Conservation (phyloP, 2,797 vertebrate genomes). For the Peromyscus attwateri region DNA sequence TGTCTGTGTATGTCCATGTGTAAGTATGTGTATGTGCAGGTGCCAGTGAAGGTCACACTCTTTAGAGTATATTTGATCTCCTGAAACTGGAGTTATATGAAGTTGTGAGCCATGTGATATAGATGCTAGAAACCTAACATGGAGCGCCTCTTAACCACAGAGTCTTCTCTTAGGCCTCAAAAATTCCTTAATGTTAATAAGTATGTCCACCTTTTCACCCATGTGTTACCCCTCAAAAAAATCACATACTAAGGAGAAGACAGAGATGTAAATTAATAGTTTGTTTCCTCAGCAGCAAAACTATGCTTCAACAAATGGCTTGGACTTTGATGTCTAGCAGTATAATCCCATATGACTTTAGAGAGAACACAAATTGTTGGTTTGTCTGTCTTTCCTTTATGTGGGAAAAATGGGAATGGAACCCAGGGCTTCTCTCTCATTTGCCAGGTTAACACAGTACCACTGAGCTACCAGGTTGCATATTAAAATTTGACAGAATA, state of each 20-base stretch:
- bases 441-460: too few species aligned
- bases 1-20: not conserved
- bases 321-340: not conserved
- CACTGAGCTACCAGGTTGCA: not conserved
- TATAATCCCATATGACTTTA: not conserved
- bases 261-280: not conserved
- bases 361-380: not conserved
- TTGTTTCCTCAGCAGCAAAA: not conserved
- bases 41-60: not conserved
- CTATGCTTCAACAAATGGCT: not conserved
- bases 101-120: not conserved
- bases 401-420: not conserved
- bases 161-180: not conserved
- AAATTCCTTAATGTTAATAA: not conserved
- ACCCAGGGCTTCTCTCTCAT: not conserved
- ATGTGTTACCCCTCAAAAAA: not conserved
- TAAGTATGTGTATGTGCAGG: too few species aligned
- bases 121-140: not conserved
- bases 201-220: not conserved
- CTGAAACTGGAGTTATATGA: not conserved
- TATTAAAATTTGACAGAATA: not conserved
- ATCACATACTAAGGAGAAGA: not conserved
- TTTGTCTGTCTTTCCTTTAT: not conserved
- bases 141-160: accelerated
- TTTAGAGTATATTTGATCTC: not conserved